Evolutionary conservation across 2,113 vertebrate genomes (phyloP), one percentile per base, ranked within the genome.

Genomic region (Cavia porcellus): DNA sequence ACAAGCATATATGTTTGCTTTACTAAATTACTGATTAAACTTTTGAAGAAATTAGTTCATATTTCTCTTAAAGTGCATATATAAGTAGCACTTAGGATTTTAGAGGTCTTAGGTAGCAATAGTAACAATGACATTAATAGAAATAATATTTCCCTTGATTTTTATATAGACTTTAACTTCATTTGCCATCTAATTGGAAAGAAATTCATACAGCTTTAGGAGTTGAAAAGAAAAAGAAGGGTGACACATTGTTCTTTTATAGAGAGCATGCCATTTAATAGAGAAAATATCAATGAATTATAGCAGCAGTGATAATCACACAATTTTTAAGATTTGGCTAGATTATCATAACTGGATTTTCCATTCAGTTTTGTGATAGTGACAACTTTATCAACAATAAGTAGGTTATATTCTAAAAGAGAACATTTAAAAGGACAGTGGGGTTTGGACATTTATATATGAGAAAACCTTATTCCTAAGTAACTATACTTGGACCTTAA

Each of bases 11-110:
- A 35, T 42, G 17, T 79, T 87, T 94, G 25, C 79, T 96, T 50
- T 92, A 55, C 14, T 80, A 90, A 83, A 95, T 96, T 84, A 89
- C 47, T 75, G 30, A 50, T 38, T 86, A 95, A 91, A 80, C 13
- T 95, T 92, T 95, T 64, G 7, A 94, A 93, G 35, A 89, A 90
- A 61, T 82, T 11, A 55, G 22, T 85, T 87, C 15, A 3, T 35
- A 75, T 66, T 96, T 95, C 28, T 92, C 42, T 82, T 84, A 77
- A 3, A 80, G 10, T 8, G 5, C 90, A 13, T 4, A 84, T 82
- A 3, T 75, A 83, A 90, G 57, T 45, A 75, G 47, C 17, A 61
- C 19, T 86, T 57, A 91, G 87, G n/a, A 88, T 86, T 83, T 92
- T 91, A 62, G 47, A 86, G 75, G n/a, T 80, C 32, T 85, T 89